Conservation (phyloP, 92 coral and sea anemone genomes). For the Umimayanthus chanpuru region DNA sequence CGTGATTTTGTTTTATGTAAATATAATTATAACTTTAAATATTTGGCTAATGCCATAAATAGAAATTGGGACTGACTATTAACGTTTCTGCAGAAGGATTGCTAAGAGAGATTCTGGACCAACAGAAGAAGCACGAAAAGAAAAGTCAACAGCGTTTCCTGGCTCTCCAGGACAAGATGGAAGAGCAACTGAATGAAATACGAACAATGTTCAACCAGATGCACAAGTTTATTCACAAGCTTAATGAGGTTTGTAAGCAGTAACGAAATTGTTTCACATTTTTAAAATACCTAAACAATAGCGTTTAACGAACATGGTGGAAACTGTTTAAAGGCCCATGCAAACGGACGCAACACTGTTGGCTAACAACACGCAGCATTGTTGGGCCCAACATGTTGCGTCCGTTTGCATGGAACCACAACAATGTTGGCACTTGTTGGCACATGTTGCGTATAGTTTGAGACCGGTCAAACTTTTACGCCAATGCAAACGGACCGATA, state of each 20-base stretch:
- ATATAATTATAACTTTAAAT: background rate
- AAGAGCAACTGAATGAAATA: constrained; percentile 7
- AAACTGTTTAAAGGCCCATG: background rate
- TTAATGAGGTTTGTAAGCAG: constrained; percentile 21
- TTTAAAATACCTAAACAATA: background rate
- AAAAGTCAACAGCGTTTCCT: constrained; percentile 8
- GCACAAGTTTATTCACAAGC: constrained; percentile 21
- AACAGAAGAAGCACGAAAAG: constrained; percentile 24
- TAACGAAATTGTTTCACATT: background rate
- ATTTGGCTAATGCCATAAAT: background rate
- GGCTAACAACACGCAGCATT: too few relatives aligned
- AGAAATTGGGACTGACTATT: too few relatives aligned
- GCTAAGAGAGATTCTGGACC: constrained; percentile 11
- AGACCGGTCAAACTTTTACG: too few relatives aligned
- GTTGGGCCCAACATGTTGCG: too few relatives aligned
- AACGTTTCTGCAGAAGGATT: background rate
- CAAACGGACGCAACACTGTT: too few relatives aligned
- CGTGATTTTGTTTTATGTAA: background rate
- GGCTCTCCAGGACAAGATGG: background rate
- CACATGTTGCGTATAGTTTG: too few relatives aligned
- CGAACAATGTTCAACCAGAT: constrained; percentile 7
- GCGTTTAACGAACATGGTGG: background rate
- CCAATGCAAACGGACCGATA: too few relatives aligned
- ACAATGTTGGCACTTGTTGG: too few relatives aligned
- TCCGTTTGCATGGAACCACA: too few relatives aligned